Conservation (phyloP, 2,888 invertebrate species). For the Coenonympha arcania region DNA sequence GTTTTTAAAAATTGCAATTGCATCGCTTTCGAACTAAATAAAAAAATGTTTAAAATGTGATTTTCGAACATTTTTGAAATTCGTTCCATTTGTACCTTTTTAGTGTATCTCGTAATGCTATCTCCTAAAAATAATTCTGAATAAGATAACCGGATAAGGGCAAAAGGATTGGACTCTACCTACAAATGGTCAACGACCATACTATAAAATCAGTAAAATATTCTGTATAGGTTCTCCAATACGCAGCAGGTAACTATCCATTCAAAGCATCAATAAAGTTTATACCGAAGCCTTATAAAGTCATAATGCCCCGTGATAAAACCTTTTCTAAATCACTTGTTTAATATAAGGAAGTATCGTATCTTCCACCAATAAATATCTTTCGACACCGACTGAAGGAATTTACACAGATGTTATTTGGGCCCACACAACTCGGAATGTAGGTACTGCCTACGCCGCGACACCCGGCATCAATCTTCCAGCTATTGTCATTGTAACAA, state of each 20-base stretch:
- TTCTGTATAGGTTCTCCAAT: too few relatives aligned
- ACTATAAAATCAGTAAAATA: too few relatives aligned
- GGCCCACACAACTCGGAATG: conserved; percentile 56
- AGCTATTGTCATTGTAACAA: conserved; percentile 34
- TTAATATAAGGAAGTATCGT: conserved; percentile 32
- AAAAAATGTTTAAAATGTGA: too few relatives aligned
- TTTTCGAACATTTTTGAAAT: too few relatives aligned
- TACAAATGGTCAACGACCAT: not conserved
- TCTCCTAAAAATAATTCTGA: too few relatives aligned
- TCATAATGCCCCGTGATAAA: conserved; percentile 16
- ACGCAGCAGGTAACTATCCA: too few relatives aligned
- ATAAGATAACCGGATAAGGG: too few relatives aligned
- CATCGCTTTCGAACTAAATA: too few relatives aligned
- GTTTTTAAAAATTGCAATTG: too few relatives aligned
- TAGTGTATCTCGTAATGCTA: too few relatives aligned
- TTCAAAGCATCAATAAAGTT: conserved; percentile 2
- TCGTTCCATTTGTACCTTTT: too few relatives aligned
- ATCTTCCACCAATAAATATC: conserved; percentile 34
- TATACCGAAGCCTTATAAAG: conserved; percentile 19
- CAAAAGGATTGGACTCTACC: too few relatives aligned
- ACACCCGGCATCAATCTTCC: conserved; percentile 39
- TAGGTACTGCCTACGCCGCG: conserved; percentile 48
- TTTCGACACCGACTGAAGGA: conserved; percentile 37
- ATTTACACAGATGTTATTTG: conserved; percentile 52
- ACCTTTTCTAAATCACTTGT: conserved; percentile 23